Base-by-base conservation (phyloP, 2,113 vertebrate species). In the Poeciliopsis prolifica region DNA sequence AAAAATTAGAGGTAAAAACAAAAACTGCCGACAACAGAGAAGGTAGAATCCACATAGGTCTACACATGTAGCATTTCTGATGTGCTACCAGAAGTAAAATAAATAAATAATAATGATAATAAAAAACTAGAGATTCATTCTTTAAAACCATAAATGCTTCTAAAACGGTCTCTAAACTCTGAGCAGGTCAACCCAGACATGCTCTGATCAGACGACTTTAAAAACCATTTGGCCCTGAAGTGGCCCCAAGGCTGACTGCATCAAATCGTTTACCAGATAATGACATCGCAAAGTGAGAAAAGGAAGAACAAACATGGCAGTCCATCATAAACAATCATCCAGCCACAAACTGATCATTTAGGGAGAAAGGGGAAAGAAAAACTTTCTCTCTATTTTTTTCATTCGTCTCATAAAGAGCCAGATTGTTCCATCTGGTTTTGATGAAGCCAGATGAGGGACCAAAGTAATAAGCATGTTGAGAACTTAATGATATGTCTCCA, bases 381-480 rank as follows among this genome's bases (percentile, higher is more conserved):
- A 83, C 71, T 61, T 37, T 54, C 65, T 81, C 72, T 33, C 24
- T 61, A 26, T 72, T 65, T 54, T 29, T 74, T 84, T 72, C 54
- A 33, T 67, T 26, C 2, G 37, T 75, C 42, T n/a, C 69, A 70
- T 65, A 72, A 86, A 86, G 77, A 85, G 26, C 68, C 70, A 2
- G 1, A 79, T 30, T n/a, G 54, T 28, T 82, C 84, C 92, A 86
- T 92, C 89, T 92, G 91, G 91, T 88, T 89, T 85, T 74, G 72
- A 92, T 90, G 74, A 75, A 74, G 75, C 85, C 65, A 78, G 72
- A 86, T 74, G 84, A 87, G 74, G 82, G 84, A 83, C 77, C 76
- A 64, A 77, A 31, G 83, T 93, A 93, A 94, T 92, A 89, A 89
- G 88, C 87, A 91, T 82, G 88, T 87, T 80, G 86, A 91, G 83